Evolutionary conservation across 1,140 invertebrate genomes (phyloP).

Genomic region (Eufriesea mexicana): DNA sequence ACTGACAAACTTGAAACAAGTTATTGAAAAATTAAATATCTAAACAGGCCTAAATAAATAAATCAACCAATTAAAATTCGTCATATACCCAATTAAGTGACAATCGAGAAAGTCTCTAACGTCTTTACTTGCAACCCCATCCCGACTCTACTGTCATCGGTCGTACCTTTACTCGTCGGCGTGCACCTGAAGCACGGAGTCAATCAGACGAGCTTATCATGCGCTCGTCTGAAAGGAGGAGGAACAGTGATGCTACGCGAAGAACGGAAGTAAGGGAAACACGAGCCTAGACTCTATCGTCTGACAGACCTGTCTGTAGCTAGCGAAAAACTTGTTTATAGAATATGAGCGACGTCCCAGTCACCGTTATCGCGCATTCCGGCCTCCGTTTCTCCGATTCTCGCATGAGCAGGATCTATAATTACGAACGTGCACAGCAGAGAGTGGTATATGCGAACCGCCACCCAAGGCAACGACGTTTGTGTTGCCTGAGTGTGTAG

Average conservation of each 20-base stretch:
- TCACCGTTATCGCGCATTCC: slow-evolving; percentile 16
- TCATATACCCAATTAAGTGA: neutral
- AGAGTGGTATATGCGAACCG: neutral
- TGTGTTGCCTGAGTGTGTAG: neutral
- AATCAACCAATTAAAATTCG: too few relatives aligned
- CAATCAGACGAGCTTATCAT: neutral
- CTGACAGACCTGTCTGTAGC: neutral
- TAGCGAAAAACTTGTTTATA: slow-evolving; percentile 35
- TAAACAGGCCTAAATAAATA: too few relatives aligned
- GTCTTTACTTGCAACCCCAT: neutral
- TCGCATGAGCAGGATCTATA: slow-evolving; percentile 23
- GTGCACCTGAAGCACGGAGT: neutral
- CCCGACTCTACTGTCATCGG: neutral
- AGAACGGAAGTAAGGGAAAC: slow-evolving; percentile 7
- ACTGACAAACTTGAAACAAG: too few relatives aligned
- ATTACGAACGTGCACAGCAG: slow-evolving; percentile 20
- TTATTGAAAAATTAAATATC: too few relatives aligned
- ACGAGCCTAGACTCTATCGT: neutral
- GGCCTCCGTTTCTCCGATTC: neutral
- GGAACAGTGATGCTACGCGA: neutral
- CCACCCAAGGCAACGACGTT: neutral
- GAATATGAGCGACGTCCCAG: slow-evolving; percentile 11
- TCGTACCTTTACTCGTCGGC: neutral
- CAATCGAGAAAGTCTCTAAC: neutral
- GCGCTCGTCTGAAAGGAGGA: neutral